These are phyloP conservation scores for Sipha maydis DNA, from an alignment of 2,888 invertebrate species.

Conservation along the genomic window DNA sequence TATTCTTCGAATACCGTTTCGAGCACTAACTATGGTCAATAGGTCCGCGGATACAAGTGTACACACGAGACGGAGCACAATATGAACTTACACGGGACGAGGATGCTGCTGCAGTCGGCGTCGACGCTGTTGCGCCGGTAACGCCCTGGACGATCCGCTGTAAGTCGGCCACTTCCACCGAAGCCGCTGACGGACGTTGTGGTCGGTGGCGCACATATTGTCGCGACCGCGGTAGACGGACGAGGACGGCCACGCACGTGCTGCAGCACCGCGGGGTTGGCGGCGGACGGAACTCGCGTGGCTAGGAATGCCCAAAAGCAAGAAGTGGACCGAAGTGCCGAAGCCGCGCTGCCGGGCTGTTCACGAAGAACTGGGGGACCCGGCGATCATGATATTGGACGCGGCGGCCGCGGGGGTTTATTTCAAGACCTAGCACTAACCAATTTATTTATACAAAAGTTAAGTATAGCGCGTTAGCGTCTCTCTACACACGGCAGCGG, in stretches of 20 bases:
- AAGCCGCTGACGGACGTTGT: not conserved
- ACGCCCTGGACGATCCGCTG: not conserved
- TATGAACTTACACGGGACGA: not conserved
- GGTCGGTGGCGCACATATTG: not conserved
- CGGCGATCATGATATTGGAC: conserved; percentile 32
- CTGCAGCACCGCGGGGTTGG: not conserved
- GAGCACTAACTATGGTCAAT: no score
- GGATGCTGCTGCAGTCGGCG: not conserved
- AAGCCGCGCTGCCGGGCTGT: conserved; percentile 57
- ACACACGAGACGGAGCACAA: no score
- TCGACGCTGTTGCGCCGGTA: not conserved
- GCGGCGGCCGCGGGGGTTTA: conserved; percentile 59
- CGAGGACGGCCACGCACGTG: not conserved
- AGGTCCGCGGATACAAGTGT: no score
- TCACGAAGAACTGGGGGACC: conserved; percentile 60
- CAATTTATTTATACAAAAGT: conserved; percentile 62
- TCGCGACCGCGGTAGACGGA: not conserved
- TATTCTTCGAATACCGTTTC: no score
- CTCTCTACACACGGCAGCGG: not conserved
- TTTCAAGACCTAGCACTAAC: conserved; percentile 61
- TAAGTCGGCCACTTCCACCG: not conserved
- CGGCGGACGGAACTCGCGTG: not conserved
- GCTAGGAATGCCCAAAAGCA: not conserved
- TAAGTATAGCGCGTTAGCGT: conserved; percentile 56
- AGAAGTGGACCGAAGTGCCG: not conserved